Percentiles rank a stretch among this genome's conserved stretches.
phyloP scores from a whole-genome alignment of 2,113 vertebrate species.

The Leucoraja erinaceus region DNA sequence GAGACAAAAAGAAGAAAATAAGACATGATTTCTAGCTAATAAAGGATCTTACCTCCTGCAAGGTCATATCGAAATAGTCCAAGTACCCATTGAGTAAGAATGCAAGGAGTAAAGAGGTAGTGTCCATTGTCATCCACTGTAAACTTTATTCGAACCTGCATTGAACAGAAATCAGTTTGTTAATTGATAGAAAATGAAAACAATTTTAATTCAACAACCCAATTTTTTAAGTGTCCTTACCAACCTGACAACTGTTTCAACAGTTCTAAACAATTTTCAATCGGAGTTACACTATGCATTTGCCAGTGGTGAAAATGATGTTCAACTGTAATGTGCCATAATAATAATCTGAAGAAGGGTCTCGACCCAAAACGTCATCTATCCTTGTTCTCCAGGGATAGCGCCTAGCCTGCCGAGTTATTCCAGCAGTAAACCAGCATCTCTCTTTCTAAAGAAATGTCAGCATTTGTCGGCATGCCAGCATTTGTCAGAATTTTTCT shows the following conservation, averaged over 20 bases:
- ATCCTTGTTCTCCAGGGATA: too few relatives aligned
- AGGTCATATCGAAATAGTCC: constrained; percentile 89
- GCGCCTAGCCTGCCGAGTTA: too few relatives aligned
- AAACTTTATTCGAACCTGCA: constrained; percentile 79
- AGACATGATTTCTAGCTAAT: constrained; percentile 39
- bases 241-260: neutral
- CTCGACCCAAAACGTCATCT: too few relatives aligned
- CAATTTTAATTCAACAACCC: neutral
- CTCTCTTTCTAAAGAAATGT: too few relatives aligned
- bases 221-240: neutral
- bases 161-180: constrained; percentile 40
- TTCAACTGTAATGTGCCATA: neutral
- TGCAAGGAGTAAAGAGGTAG: constrained; percentile 87
- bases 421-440: too few relatives aligned
- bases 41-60: constrained; percentile 68
- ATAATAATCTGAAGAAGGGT: too few relatives aligned
- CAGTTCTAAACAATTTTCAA: neutral
- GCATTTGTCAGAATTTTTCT: too few relatives aligned
- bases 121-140: constrained; percentile 89
- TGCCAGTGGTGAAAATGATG: neutral
- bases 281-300: neutral
- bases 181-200: neutral
- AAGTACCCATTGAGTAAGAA: constrained; percentile 94
- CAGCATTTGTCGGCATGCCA: too few relatives aligned
- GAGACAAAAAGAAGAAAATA: constrained; percentile 31